Evolutionary conservation across 2,888 invertebrate genomes (phyloP), one percentile per base, ranked within the genome.

Genomic region (Uropetala carovei): DNA sequence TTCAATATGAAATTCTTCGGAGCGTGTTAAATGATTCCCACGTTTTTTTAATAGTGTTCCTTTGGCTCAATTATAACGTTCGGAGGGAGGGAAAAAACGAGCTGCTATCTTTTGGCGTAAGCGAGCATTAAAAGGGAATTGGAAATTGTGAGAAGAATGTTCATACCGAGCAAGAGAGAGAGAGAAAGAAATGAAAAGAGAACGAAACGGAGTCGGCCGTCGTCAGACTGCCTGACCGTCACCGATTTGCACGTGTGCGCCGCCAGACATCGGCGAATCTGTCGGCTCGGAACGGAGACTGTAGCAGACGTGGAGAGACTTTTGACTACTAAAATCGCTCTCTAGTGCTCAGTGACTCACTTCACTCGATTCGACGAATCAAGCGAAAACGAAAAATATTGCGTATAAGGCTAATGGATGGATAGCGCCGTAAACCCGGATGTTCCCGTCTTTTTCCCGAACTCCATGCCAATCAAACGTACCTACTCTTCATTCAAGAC

Each of bases 141-240:
- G 18, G 68, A 75, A 10, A 75, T 75, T 75, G 22, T 75, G 22
- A 75, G 2, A 27, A 9, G 75, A 27, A 22, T 22, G 27, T 10
- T 11, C 16, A 14, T 1, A 43, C 43, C 5, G 43, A 43, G 43
- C 43, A 43, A 43, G 5, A 43, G 43, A 43, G 5, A 43, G 43
- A 43, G 43, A 43, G 43, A 43, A 43, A 43, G 43, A 43, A 43
- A 43, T 43, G 43, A 43, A 43, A 43, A 43, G 14, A 18, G 64
- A 18, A 64, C 7, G 68, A 68, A 9, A 10, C n/a, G 68, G 22
- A 18, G 68, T 22, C n/a, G 60, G 60, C 60, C 30, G 64, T 89
- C 89, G 11, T 89, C 89, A 60, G 68, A 68, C 68, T 58, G 64
- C 89, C 86, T 86, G 86, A 86, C 86, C 86, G 60, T 86, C 86